A percentile compares a stretch with the other conserved stretches of the same genome.
Evolutionary conservation across 2,888 invertebrate genomes (phyloP).

Genomic region (Cryptocephalus primarius): DNA sequence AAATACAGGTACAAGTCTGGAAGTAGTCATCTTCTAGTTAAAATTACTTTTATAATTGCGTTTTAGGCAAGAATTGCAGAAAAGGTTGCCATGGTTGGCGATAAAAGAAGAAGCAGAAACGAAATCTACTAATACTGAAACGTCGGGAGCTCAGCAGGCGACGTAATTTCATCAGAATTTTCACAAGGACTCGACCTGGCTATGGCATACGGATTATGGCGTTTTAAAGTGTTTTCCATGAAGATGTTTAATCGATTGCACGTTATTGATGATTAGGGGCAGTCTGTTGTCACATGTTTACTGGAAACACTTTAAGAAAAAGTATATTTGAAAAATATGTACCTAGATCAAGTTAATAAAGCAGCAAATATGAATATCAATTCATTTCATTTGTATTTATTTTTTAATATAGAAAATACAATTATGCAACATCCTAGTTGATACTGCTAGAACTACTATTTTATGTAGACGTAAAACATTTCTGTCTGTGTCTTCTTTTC

Average conservation of each 20-base stretch:
- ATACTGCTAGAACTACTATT: too few species aligned
- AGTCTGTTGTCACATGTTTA: too few species aligned
- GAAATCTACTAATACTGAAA: conserved; percentile 39
- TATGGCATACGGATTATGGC: too few species aligned
- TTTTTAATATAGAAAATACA: neutral
- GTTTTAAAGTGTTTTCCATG: too few species aligned
- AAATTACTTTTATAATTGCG: conserved; percentile 1
- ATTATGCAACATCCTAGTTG: neutral
- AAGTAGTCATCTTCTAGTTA: neutral
- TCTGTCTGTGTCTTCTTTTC: too few species aligned
- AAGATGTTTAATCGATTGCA: too few species aligned
- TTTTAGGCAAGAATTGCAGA: conserved; percentile 62
- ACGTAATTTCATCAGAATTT: neutral
- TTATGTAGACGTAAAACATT: too few species aligned
- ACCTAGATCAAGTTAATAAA: too few species aligned
- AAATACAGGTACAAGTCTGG: conserved; percentile 55
- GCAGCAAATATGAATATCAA: neutral
- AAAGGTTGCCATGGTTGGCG: conserved; percentile 68
- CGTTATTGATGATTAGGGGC: too few species aligned
- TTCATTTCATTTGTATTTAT: neutral
- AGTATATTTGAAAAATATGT: too few species aligned
- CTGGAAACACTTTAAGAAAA: too few species aligned
- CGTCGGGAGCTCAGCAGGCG: conserved; percentile 5
- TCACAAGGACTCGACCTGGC: too few species aligned
- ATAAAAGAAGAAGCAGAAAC: conserved; percentile 51